These are phyloP conservation scores for Amiota mariae DNA, from an alignment of 2,888 invertebrate species.

Conservation along the genomic window DNA sequence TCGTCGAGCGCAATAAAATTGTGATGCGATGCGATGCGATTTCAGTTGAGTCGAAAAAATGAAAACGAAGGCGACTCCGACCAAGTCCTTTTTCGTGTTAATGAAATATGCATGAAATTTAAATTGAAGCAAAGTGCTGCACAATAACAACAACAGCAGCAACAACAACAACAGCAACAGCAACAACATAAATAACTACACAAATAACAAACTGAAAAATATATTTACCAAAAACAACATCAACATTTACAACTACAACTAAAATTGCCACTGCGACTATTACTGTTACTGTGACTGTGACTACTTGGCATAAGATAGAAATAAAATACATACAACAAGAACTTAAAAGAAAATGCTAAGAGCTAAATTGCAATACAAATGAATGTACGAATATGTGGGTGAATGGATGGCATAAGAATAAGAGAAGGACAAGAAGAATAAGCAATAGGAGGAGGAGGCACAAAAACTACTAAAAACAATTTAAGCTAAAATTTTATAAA, in stretches of 20 bases:
- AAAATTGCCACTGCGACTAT: not conserved
- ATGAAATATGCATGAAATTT: constrained; percentile 72
- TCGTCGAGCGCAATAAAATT: constrained; percentile 27
- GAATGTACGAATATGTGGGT: not conserved
- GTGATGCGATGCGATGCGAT: constrained; percentile 31
- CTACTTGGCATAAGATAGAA: not conserved
- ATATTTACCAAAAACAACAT: constrained; percentile 1
- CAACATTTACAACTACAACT: constrained; percentile 12
- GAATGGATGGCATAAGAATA: too few relatives aligned
- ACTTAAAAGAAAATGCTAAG: too few relatives aligned
- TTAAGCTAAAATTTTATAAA: constrained; percentile 4
- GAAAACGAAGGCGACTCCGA: constrained; percentile 25
- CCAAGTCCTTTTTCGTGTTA: constrained; percentile 54
- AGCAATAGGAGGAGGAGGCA: not conserved
- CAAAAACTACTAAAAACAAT: constrained; percentile 1
- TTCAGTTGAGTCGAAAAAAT: constrained; percentile 26
- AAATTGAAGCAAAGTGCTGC: constrained; percentile 64
- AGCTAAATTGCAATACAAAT: not conserved
- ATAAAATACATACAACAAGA: too few relatives aligned
- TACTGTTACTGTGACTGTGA: too few relatives aligned
- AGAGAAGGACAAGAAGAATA: too few relatives aligned
- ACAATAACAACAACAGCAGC: constrained; percentile 36
- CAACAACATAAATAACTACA: constrained; percentile 5
- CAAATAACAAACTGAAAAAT: not conserved
- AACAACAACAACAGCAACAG: constrained; percentile 7